Evolutionary conservation across 1,140 invertebrate genomes (phyloP).

Genomic region (Achatina immaculata): DNA sequence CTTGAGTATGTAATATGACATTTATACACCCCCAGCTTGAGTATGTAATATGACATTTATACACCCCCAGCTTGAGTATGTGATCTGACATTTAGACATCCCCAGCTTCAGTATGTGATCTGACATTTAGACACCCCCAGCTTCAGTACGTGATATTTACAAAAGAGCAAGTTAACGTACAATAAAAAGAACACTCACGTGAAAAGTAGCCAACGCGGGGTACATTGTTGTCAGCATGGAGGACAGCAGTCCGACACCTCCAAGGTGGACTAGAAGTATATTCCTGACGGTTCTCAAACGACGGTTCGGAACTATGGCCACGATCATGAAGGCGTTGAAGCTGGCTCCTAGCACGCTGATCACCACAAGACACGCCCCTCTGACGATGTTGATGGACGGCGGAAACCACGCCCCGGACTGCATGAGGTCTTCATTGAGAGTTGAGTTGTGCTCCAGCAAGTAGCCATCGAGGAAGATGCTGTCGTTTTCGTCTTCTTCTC

Average conservation of each 20-base stretch:
- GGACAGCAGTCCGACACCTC: slow-evolving; percentile 52
- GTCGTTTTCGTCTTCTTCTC: not conserved
- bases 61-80: too few species aligned
- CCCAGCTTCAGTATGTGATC: too few species aligned
- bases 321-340: slow-evolving; percentile 62
- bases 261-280: slow-evolving; percentile 62
- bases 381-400: slow-evolving; percentile 43
- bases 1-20: too few species aligned
- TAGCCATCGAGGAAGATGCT: not conserved
- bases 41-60: too few species aligned
- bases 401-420: slow-evolving; percentile 23
- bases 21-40: too few species aligned
- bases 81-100: too few species aligned
- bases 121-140: too few species aligned
- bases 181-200: slow-evolving; percentile 33
- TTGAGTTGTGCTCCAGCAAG: too few species aligned
- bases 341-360: slow-evolving; percentile 53
- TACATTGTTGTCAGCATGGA: slow-evolving; percentile 53
- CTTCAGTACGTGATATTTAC: too few species aligned
- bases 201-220: slow-evolving; percentile 50
- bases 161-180: too few species aligned
- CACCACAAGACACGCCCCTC: slow-evolving; percentile 55
- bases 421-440: too few species aligned
- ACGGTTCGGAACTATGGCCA: slow-evolving; percentile 62
- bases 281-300: slow-evolving; percentile 61